Conservation (phyloP, 37 sponge, comb jelly and placozoan genomes). For the Spongilla lacustris region DNA sequence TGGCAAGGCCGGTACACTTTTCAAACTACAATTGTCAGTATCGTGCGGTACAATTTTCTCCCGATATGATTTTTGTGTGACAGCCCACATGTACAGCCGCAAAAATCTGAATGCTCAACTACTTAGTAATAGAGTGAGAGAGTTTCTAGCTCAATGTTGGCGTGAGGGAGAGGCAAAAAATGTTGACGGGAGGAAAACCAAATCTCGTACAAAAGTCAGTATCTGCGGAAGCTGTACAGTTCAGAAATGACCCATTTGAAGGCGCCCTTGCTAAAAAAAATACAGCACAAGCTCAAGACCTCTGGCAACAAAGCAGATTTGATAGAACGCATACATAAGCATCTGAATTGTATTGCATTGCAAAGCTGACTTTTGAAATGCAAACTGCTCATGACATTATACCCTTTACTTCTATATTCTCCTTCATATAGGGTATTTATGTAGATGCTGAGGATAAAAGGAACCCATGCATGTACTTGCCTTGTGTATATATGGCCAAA, state of each 20-base stretch:
- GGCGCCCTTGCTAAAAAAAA: background rate
- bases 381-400: background rate
- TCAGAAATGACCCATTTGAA: background rate
- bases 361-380: background rate
- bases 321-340: background rate
- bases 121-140: background rate
- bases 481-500: no score
- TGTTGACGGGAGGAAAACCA: background rate
- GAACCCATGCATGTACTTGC: no score
- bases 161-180: background rate
- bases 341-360: background rate
- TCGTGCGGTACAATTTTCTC: no score
- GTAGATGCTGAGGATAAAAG: background rate
- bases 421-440: background rate
- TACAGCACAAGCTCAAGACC: background rate
- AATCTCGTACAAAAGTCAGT: background rate
- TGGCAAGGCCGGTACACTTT: no score
- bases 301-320: background rate
- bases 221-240: background rate
- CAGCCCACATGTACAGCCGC: no score
- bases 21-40: no score
- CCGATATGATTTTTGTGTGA: no score
- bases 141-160: background rate
- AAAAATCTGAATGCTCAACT: no score
- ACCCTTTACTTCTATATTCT: background rate